A percentile compares a stretch with the other conserved stretches of the same genome.
These are phyloP conservation scores for Berghia stephanieae DNA, from an alignment of 1,140 invertebrate genomes.

Conservation along the genomic window DNA sequence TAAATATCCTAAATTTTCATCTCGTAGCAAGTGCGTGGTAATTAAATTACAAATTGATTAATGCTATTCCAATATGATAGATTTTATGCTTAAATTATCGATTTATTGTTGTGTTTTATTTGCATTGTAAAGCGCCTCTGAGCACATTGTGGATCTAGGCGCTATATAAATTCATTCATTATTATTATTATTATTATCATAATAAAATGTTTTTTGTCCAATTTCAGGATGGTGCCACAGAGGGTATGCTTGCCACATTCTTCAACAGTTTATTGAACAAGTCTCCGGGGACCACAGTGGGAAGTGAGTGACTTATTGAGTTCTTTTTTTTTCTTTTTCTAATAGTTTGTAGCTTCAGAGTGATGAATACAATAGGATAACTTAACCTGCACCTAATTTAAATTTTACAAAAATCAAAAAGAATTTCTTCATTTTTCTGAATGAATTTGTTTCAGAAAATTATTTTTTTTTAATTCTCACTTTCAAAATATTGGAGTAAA, in stretches of 20 bases:
- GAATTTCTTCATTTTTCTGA: not conserved
- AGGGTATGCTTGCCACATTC: constrained; percentile 96
- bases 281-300: constrained; percentile 61
- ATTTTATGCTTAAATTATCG: not conserved
- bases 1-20: too few species aligned
- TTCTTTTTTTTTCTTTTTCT: not conserved
- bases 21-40: too few species aligned
- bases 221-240: constrained; percentile 71
- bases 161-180: too few species aligned
- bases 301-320: constrained; percentile 45
- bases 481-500: too few species aligned
- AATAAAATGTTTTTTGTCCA: not conserved
- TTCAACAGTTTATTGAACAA: constrained; percentile 97
- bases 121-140: too few species aligned
- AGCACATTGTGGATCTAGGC: too few species aligned
- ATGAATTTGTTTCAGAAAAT: not conserved
- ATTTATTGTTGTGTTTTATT: not conserved
- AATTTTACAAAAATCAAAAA: not conserved
- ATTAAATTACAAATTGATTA: not conserved
- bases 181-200: too few species aligned
- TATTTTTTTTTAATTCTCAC: not conserved
- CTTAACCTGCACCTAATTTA: too few species aligned
- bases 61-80: constrained; percentile 3
- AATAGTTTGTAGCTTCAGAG: constrained; percentile 6
- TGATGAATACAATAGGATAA: not conserved